phyloP scores from a whole-genome alignment of 1,140 invertebrate genomes.

The Meloidogyne exigua region DNA sequence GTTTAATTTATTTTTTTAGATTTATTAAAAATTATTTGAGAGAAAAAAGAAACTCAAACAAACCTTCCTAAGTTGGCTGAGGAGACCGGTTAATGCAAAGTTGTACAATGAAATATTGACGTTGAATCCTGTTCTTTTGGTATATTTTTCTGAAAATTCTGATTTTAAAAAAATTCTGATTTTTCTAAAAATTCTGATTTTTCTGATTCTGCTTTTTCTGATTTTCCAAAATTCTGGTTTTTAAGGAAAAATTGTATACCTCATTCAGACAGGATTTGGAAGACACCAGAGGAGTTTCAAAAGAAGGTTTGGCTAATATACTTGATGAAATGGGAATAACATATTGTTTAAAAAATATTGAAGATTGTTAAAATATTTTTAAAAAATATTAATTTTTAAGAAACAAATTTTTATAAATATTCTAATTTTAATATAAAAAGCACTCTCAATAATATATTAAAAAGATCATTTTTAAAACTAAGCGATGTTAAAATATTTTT shows the following conservation, averaged over 20 bases:
- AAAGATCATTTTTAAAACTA: too few relatives aligned
- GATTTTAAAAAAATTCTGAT: not conserved
- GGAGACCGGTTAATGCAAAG: conserved; percentile 12
- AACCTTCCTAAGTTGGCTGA: conserved; percentile 12
- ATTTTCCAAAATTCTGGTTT: not conserved
- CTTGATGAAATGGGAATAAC: conserved; percentile 23
- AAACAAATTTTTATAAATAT: too few relatives aligned
- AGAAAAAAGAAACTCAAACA: not conserved
- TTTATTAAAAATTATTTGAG: not conserved
- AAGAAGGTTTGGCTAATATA: conserved; percentile 12
- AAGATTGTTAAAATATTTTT: not conserved
- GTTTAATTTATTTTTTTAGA: not conserved
- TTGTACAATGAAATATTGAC: conserved; percentile 21
- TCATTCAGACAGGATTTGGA: conserved; percentile 17
- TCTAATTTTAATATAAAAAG: too few relatives aligned
- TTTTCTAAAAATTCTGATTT: conserved; percentile 3
- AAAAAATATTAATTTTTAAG: not conserved
- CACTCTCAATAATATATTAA: too few relatives aligned
- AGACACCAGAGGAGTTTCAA: conserved; percentile 12
- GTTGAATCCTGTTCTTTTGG: conserved; percentile 18
- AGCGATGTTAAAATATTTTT: too few relatives aligned
- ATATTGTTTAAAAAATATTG: conserved; percentile 12
- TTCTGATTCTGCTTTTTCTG: not conserved
- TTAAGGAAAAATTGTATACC: conserved; percentile 17
- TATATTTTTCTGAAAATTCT: conserved; percentile 3